Conservation (phyloP, 1,140 invertebrate genomes). For the Gonioctena quinquepunctata region DNA sequence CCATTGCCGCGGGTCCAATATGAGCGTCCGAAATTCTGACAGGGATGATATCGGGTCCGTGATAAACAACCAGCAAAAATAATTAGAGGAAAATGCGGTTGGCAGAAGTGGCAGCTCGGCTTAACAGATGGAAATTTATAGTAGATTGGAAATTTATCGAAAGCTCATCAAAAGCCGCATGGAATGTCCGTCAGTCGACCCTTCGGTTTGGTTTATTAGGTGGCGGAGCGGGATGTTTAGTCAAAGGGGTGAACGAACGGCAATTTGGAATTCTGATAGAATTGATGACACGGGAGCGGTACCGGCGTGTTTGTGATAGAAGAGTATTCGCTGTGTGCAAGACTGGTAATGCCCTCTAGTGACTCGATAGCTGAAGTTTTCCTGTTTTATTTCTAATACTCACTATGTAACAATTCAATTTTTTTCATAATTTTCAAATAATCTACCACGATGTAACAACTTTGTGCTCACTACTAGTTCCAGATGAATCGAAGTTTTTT, state of each 20-base stretch:
- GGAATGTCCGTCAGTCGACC: neutral
- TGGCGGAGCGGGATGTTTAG: neutral
- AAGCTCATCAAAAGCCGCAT: neutral
- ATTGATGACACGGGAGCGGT: neutral
- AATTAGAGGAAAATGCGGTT: conserved; percentile 5
- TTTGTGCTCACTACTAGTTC: too few relatives aligned
- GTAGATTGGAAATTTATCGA: conserved; percentile 3
- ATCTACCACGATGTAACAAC: too few relatives aligned
- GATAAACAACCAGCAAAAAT: conserved; percentile 4
- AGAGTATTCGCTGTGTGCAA: too few relatives aligned
- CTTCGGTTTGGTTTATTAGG: neutral
- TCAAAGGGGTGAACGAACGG: neutral
- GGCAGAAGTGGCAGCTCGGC: conserved; percentile 1
- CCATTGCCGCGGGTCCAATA: neutral
- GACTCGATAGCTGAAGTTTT: too few relatives aligned
- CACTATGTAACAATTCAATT: too few relatives aligned
- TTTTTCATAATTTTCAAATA: too few relatives aligned
- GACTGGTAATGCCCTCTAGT: too few relatives aligned
- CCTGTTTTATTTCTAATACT: too few relatives aligned
- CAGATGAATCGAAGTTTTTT: too few relatives aligned
- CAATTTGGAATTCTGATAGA: neutral
- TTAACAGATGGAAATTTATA: conserved; percentile 6
- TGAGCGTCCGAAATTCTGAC: neutral
- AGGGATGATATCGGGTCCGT: neutral
- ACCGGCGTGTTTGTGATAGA: too few relatives aligned